Evolutionary conservation across 2,113 vertebrate genomes (phyloP), one percentile per base, ranked within the genome.

Genomic region (Cynocephalus volans): DNA sequence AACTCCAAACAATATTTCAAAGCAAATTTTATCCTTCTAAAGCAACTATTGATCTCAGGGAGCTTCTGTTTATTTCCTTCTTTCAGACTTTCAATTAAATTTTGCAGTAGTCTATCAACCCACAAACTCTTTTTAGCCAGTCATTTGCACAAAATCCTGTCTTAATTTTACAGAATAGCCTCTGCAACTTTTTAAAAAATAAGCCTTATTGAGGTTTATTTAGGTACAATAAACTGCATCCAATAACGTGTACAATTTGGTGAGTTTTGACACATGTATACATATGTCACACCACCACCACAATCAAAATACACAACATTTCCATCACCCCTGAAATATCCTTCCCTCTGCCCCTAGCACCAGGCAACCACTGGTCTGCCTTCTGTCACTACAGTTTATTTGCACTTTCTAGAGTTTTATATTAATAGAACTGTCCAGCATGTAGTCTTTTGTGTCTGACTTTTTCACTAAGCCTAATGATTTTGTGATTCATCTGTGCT

Each of bases 1-100:
- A 86, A 77, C 24, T 85, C 62, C 28, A 91, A 31, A 18, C 24
- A 79, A 14, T 62, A 36, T 85, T 81, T 88, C 26, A 88, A 91
- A 95, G 52, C 52, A 87, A 80, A 77, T 6, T 54, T 64, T 83
- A 79, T 45, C 54, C 52, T 86, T 90, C 65, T 76, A 81, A 91
- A 77, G 36, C 52, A 72, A 72, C 62, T 50, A 79, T 8, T 88
- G 67, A 69, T 52, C 15, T 77, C 13, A 70, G 24, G 18, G 23
- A n/a, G 15, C 36, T 15, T 87, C 70, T 5, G 7, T 54, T 79
- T 23, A 52, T 48, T 76, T 92, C 65, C 65, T 92, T 90, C 67
- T 86, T 88, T 84, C 73, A 85, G 48, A 26, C 36, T 88, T 94
- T 79, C 48, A 54, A 23, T 73, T 85, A 36, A 60, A 69, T 81